Conservation (phyloP, 2,888 invertebrate species). For the Oscheius sp. region DNA sequence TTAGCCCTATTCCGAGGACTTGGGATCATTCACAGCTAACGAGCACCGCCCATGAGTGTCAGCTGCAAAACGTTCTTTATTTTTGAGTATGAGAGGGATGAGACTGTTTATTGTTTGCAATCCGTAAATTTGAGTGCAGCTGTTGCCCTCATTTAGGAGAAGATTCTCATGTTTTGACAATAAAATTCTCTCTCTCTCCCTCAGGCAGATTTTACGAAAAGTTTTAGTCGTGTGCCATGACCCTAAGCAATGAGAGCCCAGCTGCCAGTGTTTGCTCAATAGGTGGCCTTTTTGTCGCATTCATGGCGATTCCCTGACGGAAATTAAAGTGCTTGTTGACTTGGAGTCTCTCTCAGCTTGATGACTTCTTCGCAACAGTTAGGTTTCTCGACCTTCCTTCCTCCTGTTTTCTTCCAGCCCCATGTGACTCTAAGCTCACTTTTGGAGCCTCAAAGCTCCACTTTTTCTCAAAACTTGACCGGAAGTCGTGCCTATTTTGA, state of each 20-base stretch:
- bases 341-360: slow-evolving; percentile 11
- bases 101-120: too few relatives aligned
- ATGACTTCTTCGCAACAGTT: slow-evolving; percentile 14
- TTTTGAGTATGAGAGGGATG: background rate
- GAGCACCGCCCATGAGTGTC: background rate
- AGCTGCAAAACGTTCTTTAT: background rate
- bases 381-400: too few relatives aligned
- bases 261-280: slow-evolving; percentile 26
- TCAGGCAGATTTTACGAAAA: too few relatives aligned
- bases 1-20: background rate
- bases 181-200: too few relatives aligned
- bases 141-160: too few relatives aligned
- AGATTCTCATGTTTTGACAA: too few relatives aligned
- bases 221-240: background rate
- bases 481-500: background rate
- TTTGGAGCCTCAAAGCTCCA: too few relatives aligned
- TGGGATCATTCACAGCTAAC: background rate
- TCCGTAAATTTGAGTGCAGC: too few relatives aligned
- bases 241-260: slow-evolving; percentile 17
- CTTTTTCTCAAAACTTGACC: background rate
- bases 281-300: slow-evolving; percentile 26
- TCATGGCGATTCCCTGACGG: slow-evolving; percentile 24
- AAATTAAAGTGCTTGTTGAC: slow-evolving; percentile 30
- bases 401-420: too few relatives aligned
- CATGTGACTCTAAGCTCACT: too few relatives aligned